phyloP scores from a whole-genome alignment of 1,140 invertebrate species.

The Phenacoccus solenopsis region DNA sequence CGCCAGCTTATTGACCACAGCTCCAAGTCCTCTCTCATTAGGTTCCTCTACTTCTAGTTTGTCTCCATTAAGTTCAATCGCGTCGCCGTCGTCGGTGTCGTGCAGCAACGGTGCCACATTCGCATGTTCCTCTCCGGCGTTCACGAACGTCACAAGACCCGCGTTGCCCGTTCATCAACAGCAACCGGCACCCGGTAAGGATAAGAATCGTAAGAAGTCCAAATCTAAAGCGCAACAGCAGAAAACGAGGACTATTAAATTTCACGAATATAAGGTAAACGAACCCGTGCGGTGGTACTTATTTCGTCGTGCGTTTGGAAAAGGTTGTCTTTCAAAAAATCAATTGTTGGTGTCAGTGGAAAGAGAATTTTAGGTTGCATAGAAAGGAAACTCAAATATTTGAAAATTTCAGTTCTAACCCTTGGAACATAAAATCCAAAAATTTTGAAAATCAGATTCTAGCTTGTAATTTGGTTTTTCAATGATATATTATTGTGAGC shows the following conservation, averaged over 20 bases:
- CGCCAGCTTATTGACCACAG: constrained; percentile 8
- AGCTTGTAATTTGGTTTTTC: too few species aligned
- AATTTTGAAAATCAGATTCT: too few species aligned
- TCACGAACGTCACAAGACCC: constrained; percentile 34
- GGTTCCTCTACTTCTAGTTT: constrained; percentile 24
- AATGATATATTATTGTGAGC: too few species aligned
- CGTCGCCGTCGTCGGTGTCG: constrained; percentile 24
- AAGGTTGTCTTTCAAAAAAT: too few species aligned
- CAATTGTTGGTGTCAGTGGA: too few species aligned
- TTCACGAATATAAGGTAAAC: constrained; percentile 85
- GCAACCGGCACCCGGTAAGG: constrained; percentile 51
- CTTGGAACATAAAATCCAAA: too few species aligned
- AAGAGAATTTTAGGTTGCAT: too few species aligned
- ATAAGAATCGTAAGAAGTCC: constrained; percentile 75
- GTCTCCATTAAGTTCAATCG: constrained; percentile 24
- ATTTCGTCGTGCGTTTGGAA: constrained; percentile 9
- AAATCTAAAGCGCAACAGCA: constrained; percentile 59
- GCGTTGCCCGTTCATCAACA: constrained; percentile 42
- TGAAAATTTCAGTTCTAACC: too few species aligned
- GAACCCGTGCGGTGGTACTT: constrained; percentile 18
- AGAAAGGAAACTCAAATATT: too few species aligned
- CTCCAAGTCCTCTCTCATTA: constrained; percentile 20
- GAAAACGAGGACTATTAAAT: constrained; percentile 87
- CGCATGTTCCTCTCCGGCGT: constrained; percentile 21
- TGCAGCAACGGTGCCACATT: constrained; percentile 31